A percentile compares a stretch with the other conserved stretches of the same genome.
Evolutionary conservation across 2,797 vertebrate genomes (phyloP).

Genomic region (Sebastes matsubarae): DNA sequence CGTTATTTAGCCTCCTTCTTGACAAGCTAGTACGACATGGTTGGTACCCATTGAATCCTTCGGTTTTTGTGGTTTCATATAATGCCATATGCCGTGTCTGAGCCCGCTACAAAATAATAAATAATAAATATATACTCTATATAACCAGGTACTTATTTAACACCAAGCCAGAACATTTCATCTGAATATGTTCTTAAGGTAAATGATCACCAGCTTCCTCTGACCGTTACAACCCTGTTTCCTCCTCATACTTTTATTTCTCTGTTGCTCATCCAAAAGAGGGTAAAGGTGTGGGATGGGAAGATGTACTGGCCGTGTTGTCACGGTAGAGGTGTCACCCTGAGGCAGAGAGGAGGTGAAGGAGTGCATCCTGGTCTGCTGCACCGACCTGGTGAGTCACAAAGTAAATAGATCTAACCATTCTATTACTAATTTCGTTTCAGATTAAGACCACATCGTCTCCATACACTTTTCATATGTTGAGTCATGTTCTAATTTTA

Average conservation of each 20-base stretch:
- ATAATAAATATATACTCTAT: too few species aligned
- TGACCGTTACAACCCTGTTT: not conserved
- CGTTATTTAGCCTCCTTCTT: too few species aligned
- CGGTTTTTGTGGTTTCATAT: too few species aligned
- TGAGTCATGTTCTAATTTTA: not conserved
- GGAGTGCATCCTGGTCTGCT: not conserved
- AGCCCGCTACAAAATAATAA: too few species aligned
- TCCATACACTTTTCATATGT: too few species aligned
- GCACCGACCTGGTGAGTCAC: not conserved
- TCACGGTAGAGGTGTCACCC: not conserved
- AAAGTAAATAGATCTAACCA: not conserved
- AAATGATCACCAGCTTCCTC: not conserved
- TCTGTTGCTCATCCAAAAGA: not conserved
- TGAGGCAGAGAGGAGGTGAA: not conserved
- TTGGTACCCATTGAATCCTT: too few species aligned
- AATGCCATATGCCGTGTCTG: too few species aligned
- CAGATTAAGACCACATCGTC: not conserved
- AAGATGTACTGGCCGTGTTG: not conserved
- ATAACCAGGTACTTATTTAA: not conserved
- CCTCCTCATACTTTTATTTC: not conserved
- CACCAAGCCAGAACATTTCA: not conserved
- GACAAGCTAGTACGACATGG: too few species aligned
- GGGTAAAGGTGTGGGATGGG: not conserved
- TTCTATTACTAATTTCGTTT: too few species aligned
- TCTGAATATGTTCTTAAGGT: not conserved